Evolutionary conservation across 2,113 vertebrate species (phyloP).

Genomic region (Labeo rohita): DNA sequence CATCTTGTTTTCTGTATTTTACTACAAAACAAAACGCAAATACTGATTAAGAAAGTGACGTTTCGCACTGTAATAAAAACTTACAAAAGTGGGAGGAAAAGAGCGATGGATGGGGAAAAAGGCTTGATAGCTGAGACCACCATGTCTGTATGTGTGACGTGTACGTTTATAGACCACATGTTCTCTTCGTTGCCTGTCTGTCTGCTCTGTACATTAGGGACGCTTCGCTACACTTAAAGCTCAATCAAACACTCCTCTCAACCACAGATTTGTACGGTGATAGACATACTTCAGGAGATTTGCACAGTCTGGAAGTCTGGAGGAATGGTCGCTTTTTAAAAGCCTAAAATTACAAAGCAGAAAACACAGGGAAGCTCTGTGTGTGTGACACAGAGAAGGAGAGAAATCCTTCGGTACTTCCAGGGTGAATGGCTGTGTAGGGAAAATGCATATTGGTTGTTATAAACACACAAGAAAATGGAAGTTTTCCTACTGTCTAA

Average conservation of each 20-base stretch:
- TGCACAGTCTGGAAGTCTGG: constrained; percentile 65
- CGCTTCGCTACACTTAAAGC: constrained; percentile 58
- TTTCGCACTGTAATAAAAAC: not conserved
- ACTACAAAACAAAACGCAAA: not conserved
- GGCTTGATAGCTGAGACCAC: constrained; percentile 59
- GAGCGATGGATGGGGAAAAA: constrained; percentile 22
- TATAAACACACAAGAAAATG: constrained; percentile 56
- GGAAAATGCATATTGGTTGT: constrained; percentile 65
- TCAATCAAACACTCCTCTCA: constrained; percentile 59
- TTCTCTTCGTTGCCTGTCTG: constrained; percentile 58
- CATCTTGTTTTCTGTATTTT: not conserved
- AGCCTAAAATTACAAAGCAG: constrained; percentile 49
- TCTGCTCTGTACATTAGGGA: constrained; percentile 66
- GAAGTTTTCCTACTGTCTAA: constrained; percentile 28
- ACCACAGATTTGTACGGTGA: constrained; percentile 65
- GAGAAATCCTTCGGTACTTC: constrained; percentile 40
- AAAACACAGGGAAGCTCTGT: constrained; percentile 49
- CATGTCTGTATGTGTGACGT: constrained; percentile 55
- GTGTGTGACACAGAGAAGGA: constrained; percentile 28
- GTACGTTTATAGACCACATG: constrained; percentile 56
- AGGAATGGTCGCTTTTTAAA: constrained; percentile 54
- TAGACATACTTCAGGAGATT: constrained; percentile 64
- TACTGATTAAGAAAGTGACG: not conserved
- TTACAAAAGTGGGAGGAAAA: not conserved
- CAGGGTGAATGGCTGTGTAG: constrained; percentile 39